These are phyloP conservation scores for Timandra comae DNA, from an alignment of 2,888 invertebrate species.

Conservation along the genomic window DNA sequence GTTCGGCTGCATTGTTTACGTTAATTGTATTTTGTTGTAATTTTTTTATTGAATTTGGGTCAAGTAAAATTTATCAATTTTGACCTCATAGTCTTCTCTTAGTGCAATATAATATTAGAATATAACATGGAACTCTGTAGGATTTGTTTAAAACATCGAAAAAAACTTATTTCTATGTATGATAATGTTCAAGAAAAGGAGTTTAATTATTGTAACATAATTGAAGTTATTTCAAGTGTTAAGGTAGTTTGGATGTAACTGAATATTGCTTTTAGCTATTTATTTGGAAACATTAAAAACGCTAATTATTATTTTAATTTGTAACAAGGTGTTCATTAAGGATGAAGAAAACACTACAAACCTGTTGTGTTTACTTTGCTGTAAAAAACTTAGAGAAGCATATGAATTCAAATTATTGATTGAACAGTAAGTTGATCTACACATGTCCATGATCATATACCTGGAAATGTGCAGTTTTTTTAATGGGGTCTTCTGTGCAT, in stretches of 20 bases:
- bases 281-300: too few relatives aligned
- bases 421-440: conserved; percentile 37
- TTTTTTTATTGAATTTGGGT: too few relatives aligned
- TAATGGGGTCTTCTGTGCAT: too few relatives aligned
- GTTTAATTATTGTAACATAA: conserved; percentile 36
- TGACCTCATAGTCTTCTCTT: too few relatives aligned
- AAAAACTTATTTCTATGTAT: conserved; percentile 31
- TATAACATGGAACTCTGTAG: conserved; percentile 47
- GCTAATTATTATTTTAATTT: conserved; percentile 3
- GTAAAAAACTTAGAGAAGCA: conserved; percentile 40
- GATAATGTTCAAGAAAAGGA: conserved; percentile 21
- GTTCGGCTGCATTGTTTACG: too few relatives aligned
- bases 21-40: too few relatives aligned
- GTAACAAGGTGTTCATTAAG: conserved; percentile 29
- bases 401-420: conserved; percentile 45
- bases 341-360: conserved; percentile 21
- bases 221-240: conserved; percentile 35
- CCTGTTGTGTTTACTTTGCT: conserved; percentile 49
- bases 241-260: conserved; percentile 28
- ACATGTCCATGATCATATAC: too few relatives aligned
- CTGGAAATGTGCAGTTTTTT: too few relatives aligned
- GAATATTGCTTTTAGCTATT: too few relatives aligned
- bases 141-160: conserved; percentile 37
- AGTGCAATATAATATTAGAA: too few relatives aligned
- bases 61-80: too few relatives aligned